These are phyloP conservation scores for Stigmatopora nigra DNA, from an alignment of 2,113 vertebrate species.

Conservation along the genomic window DNA sequence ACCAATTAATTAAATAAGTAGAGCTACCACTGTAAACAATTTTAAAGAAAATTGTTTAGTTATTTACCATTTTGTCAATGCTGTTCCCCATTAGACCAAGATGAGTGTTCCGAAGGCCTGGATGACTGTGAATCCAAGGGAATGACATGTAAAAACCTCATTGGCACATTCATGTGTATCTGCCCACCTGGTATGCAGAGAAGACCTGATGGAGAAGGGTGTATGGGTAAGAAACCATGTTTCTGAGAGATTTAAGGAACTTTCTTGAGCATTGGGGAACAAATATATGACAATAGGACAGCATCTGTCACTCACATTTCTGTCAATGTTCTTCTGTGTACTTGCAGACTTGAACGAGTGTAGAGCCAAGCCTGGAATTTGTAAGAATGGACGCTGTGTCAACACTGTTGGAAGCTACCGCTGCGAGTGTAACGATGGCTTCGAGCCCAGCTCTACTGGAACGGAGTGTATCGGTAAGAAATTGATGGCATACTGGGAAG, in stretches of 20 bases:
- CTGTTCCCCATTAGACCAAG: slow-evolving; percentile 71
- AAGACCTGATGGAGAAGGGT: slow-evolving; percentile 79
- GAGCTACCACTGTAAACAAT: background rate
- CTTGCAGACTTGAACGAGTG: slow-evolving; percentile 86
- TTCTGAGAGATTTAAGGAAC: background rate
- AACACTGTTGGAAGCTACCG: slow-evolving; percentile 86
- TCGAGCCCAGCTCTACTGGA: slow-evolving; percentile 77
- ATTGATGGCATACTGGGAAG: background rate
- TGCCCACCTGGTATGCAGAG: slow-evolving; percentile 83
- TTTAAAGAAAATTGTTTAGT: background rate
- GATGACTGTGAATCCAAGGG: slow-evolving; percentile 83
- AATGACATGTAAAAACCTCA: slow-evolving; percentile 92
- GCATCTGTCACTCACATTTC: background rate
- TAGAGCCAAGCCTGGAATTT: slow-evolving; percentile 78
- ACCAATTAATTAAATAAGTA: too few species aligned
- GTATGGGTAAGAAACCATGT: slow-evolving; percentile 72
- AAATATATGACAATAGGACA: too few species aligned
- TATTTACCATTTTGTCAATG: background rate
- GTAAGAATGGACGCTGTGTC: slow-evolving; percentile 82
- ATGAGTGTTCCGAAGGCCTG: slow-evolving; percentile 79
- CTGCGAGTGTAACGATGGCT: slow-evolving; percentile 86
- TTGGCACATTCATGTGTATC: slow-evolving; percentile 87
- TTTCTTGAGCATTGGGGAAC: too few species aligned
- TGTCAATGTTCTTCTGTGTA: background rate
- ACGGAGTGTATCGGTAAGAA: slow-evolving; percentile 85